phyloP scores from a whole-genome alignment of 1,140 invertebrate species.

The Caerostris darwini region DNA sequence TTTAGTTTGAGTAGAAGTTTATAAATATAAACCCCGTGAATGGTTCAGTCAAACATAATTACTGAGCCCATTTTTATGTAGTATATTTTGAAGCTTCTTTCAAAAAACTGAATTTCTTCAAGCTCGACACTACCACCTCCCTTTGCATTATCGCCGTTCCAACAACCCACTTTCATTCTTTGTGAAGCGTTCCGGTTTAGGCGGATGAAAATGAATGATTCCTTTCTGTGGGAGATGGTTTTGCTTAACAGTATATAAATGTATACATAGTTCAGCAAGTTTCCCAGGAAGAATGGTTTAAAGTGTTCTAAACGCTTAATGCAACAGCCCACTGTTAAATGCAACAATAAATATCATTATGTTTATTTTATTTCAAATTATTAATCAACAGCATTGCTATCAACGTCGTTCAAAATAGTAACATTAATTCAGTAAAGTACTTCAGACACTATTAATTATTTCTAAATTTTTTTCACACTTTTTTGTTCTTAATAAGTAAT shows the following conservation, averaged over 20 bases:
- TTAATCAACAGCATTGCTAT: too few species aligned
- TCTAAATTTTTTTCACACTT: too few species aligned
- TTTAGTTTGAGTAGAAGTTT: slow-evolving; percentile 21
- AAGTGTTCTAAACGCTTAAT: not conserved
- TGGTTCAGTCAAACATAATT: slow-evolving; percentile 40
- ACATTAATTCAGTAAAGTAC: too few species aligned
- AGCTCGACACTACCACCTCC: not conserved
- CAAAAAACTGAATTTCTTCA: slow-evolving; percentile 17
- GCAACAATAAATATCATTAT: too few species aligned
- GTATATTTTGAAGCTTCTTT: slow-evolving; percentile 4
- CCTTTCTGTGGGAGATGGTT: slow-evolving; percentile 25
- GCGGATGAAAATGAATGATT: slow-evolving; percentile 61
- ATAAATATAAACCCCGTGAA: slow-evolving; percentile 33
- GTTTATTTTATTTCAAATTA: too few species aligned
- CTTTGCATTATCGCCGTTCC: slow-evolving; percentile 34
- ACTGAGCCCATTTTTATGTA: slow-evolving; percentile 28
- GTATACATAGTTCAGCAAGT: not conserved
- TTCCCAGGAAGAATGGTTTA: not conserved
- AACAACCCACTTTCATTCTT: slow-evolving; percentile 1
- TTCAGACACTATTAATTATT: too few species aligned
- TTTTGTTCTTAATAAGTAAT: too few species aligned
- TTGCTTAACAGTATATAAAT: slow-evolving; percentile 20
- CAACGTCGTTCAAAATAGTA: too few species aligned
- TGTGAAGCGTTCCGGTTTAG: not conserved
- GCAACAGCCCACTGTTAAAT: too few species aligned